These are phyloP conservation scores for Drosophila parthenogenetica DNA, from an alignment of 2,888 invertebrate species.

Conservation along the genomic window DNA sequence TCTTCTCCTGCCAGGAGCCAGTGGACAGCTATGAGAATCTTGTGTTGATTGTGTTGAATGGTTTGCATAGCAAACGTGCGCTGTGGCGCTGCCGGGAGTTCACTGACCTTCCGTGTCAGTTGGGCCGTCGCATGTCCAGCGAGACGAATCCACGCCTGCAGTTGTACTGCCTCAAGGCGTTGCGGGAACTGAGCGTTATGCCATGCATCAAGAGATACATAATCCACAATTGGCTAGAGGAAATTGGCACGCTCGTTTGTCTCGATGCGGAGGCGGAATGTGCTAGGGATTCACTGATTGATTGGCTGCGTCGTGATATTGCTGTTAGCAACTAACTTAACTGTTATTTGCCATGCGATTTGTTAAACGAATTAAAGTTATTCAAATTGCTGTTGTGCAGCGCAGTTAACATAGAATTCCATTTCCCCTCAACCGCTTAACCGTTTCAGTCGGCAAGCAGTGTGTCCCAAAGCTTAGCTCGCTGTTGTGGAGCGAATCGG, in stretches of 20 bases:
- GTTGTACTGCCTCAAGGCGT: slow-evolving; percentile 75
- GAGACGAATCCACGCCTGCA: slow-evolving; percentile 69
- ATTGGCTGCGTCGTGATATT: slow-evolving; percentile 75
- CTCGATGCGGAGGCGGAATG: slow-evolving; percentile 64
- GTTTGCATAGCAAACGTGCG: slow-evolving; percentile 71
- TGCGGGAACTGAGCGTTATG: slow-evolving; percentile 81
- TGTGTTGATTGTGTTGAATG: slow-evolving; percentile 73
- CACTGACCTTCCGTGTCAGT: slow-evolving; percentile 67
- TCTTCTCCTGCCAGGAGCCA: slow-evolving; percentile 50
- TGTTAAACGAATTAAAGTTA: slow-evolving; percentile 27
- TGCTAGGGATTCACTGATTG: slow-evolving; percentile 61
- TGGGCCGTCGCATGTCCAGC: slow-evolving; percentile 63
- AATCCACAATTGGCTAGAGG: slow-evolving; percentile 67
- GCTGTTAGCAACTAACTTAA: slow-evolving; percentile 57
- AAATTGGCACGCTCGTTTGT: slow-evolving; percentile 61
- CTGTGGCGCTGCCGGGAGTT: slow-evolving; percentile 82
- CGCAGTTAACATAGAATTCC: neutral
- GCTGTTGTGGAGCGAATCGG: slow-evolving; percentile 18
- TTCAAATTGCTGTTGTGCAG: slow-evolving; percentile 44
- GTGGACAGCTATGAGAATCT: slow-evolving; percentile 67
- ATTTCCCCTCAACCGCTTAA: slow-evolving; percentile 5
- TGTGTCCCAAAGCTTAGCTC: slow-evolving; percentile 26
- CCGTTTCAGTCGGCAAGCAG: slow-evolving; percentile 15
- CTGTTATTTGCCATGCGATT: neutral
- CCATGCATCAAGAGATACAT: slow-evolving; percentile 82